Evolutionary conservation across 2,888 invertebrate genomes (phyloP).

Genomic region (Pterostichus madidus): DNA sequence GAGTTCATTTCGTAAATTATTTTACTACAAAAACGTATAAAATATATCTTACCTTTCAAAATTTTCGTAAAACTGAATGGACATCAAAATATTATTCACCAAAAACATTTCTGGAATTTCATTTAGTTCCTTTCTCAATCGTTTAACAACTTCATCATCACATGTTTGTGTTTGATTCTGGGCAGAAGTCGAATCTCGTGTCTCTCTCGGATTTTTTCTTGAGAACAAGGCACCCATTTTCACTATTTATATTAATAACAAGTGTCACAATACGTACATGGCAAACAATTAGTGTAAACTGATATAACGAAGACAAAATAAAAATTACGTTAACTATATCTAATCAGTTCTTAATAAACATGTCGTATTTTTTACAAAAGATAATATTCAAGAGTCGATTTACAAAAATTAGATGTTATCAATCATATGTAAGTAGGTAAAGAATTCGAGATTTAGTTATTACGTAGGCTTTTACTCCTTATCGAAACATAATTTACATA

Average conservation of each 20-base stretch:
- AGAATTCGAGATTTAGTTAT: conserved; percentile 5
- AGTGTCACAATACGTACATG: conserved; percentile 57
- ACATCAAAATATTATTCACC: conserved; percentile 87
- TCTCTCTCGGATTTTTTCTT: conserved; percentile 20
- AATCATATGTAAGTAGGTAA: conserved; percentile 27
- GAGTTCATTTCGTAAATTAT: too few species aligned
- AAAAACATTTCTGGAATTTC: conserved; percentile 85
- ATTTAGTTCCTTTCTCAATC: conserved; percentile 81
- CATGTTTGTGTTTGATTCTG: conserved; percentile 72
- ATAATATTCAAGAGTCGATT: conserved; percentile 41
- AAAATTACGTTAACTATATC: conserved; percentile 44
- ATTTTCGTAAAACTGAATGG: conserved; percentile 89
- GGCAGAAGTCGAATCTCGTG: not conserved
- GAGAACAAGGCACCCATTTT: conserved; percentile 68
- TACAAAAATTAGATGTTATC: conserved; percentile 41
- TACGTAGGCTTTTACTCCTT: not conserved
- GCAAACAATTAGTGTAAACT: not conserved
- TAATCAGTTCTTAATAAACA: conserved; percentile 24
- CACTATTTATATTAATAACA: conserved; percentile 50
- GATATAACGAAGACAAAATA: conserved; percentile 17
- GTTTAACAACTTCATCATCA: conserved; percentile 80
- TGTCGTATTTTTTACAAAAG: conserved; percentile 41
- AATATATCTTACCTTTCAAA: conserved; percentile 82
- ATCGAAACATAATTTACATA: not conserved
- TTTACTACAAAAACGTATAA: too few species aligned